Conservation (phyloP, 2,113 vertebrate genomes). For the Cygnus buccinator region DNA sequence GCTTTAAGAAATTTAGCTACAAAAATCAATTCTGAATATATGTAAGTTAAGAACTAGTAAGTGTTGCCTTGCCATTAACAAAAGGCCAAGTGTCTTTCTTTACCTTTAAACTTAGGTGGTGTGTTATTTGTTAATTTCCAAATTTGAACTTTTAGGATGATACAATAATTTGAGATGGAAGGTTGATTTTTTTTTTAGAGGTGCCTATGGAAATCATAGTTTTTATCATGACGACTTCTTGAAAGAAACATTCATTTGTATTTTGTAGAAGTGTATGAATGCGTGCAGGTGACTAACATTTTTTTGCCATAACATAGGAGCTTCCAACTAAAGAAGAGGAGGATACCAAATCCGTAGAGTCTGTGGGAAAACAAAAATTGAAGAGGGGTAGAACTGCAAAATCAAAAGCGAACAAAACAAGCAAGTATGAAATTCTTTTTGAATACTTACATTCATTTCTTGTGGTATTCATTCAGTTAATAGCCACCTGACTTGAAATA, state of each 20-base stretch:
- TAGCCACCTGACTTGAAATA: neutral
- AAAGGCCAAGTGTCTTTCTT: neutral
- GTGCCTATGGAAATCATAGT: neutral
- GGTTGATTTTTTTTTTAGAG: neutral
- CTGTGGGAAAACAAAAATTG: conserved; percentile 44
- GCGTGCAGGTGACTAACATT: neutral
- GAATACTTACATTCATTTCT: neutral
- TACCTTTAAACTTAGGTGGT: neutral
- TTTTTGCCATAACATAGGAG: conserved; percentile 54
- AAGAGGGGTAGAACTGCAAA: conserved; percentile 63
- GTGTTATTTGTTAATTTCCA: neutral
- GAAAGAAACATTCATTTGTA: neutral
- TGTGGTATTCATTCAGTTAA: neutral
- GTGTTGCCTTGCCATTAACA: neutral
- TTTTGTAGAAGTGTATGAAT: neutral
- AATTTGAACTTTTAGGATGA: neutral
- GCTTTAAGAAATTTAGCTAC: neutral
- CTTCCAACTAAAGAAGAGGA: conserved; percentile 54
- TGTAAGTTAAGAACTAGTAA: neutral
- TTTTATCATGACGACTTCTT: neutral
- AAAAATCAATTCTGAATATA: neutral
- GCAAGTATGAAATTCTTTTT: conserved; percentile 59
- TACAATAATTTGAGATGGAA: neutral
- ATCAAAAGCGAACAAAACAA: conserved; percentile 58
- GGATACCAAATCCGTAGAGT: conserved; percentile 13